Percentiles rank a stretch among this genome's conserved stretches.
Evolutionary conservation across 2,797 vertebrate genomes (phyloP).

Genomic region (Atherinosoma microstoma): DNA sequence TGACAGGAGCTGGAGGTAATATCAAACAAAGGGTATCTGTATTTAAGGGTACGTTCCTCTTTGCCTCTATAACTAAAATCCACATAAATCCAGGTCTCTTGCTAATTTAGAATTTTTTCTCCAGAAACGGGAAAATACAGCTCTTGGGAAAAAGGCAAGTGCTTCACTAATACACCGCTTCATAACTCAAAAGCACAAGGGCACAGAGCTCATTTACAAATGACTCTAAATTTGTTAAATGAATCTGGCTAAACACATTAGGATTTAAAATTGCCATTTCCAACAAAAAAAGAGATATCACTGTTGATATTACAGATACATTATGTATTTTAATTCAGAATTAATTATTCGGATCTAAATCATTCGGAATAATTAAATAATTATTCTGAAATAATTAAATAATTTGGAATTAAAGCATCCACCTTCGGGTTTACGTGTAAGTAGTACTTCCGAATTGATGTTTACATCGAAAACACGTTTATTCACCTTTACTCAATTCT

Average conservation of each 20-base stretch:
- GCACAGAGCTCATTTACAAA: constrained; percentile 1
- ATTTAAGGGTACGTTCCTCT: constrained; percentile 28
- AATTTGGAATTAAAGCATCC: no score
- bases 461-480: no score
- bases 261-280: not conserved
- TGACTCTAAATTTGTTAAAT: not conserved
- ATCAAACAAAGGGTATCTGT: constrained; percentile 50
- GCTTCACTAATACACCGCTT: constrained; percentile 2
- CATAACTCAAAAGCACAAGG: not conserved
- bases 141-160: not conserved
- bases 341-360: not conserved
- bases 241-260: not conserved
- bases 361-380: not conserved
- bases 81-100: not conserved
- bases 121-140: constrained; percentile 2
- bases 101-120: not conserved
- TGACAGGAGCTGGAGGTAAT: constrained; percentile 46
- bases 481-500: no score
- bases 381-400: no score
- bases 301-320: no score
- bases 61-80: constrained; percentile 10
- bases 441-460: no score
- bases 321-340: no score
- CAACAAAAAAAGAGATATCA: constrained; percentile 1
- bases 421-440: no score